phyloP scores from a whole-genome alignment of 37 sponge, comb jelly and placozoan species.

The Halichondria panicea region DNA sequence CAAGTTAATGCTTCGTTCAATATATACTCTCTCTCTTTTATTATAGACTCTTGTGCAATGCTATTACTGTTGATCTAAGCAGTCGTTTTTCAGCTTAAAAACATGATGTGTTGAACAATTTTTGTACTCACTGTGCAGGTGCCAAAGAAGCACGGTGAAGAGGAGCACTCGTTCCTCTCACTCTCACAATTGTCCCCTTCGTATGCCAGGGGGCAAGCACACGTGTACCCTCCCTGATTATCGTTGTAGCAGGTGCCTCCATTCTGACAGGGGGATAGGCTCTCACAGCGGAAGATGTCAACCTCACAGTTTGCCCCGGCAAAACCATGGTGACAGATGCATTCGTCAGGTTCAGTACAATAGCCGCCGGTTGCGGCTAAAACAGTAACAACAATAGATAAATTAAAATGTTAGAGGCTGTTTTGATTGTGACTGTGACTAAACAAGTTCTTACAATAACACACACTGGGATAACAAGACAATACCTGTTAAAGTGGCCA shows the following conservation, averaged over 20 bases:
- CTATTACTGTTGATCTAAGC: no score
- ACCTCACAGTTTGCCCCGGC: constrained; percentile 5
- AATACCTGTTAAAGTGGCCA: no score
- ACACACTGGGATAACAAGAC: background rate
- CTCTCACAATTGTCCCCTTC: no score
- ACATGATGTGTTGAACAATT: no score
- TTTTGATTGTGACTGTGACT: background rate
- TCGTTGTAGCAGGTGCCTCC: constrained; percentile 51
- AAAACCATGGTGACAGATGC: constrained; percentile 33
- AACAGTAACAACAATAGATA: background rate
- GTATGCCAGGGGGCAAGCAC: no score
- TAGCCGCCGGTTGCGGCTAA: background rate
- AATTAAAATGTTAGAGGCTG: background rate
- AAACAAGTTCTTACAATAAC: background rate
- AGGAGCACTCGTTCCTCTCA: no score
- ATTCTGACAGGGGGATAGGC: constrained; percentile 34
- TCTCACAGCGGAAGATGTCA: constrained; percentile 34
- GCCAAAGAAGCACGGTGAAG: no score
- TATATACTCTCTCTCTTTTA: no score
- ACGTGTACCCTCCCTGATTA: constrained; percentile 42
- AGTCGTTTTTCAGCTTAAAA: no score
- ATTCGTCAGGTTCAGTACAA: constrained; percentile 1
- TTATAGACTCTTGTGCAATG: no score
- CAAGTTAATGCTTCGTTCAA: no score
- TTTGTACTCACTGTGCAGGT: no score